Base-by-base conservation (phyloP, 2,797 vertebrate species). In the Cyprinella venusta region DNA sequence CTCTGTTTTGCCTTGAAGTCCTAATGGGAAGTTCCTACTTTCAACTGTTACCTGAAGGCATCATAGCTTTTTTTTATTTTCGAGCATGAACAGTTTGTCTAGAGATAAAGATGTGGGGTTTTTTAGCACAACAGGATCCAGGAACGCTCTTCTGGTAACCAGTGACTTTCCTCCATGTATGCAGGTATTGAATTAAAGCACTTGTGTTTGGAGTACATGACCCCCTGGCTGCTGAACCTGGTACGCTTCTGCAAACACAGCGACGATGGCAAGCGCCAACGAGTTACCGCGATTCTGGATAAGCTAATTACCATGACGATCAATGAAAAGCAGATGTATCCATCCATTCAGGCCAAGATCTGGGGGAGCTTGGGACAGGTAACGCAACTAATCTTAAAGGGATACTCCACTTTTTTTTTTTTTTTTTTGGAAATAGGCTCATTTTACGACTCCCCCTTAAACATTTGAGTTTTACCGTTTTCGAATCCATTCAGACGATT, bases 241-340 rank as follows among this genome's bases (percentile, higher is more conserved):
- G 97, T 98, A 21, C 96, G 97, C 16, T 99, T 99, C 92, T 99
- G 98, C 89, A 99, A 99, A 88, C 97, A 99, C 92, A 98, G 96
- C 0, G 98, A 99, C 0, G 98, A 99, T 30, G 97, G 97, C 52
- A 98, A 97, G 88, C 95, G 97, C 72, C 97, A 98, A 88, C 96
- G 97, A 21, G 97, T 99, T 87, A 97, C 97, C 0, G 97, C 98
- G 36, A 99, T 99, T 89, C 93, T 99, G 54, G 98, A 99, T 91
- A 99, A 99, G 83, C 96, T 99, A 64, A 99, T 99, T 90, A 99
- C 97, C 24, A 99, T 99, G 97, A 99, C 98, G 0, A 99, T 99
- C 86, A 98, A 99, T 12, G 98, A 99, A 88, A 99, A 99, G 5
- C 98, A 99, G 93, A 99, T 99, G 98, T 99, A 99, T 86, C 98